Evolutionary conservation across 2,888 invertebrate genomes (phyloP).

Genomic region (Tholera decimalis): DNA sequence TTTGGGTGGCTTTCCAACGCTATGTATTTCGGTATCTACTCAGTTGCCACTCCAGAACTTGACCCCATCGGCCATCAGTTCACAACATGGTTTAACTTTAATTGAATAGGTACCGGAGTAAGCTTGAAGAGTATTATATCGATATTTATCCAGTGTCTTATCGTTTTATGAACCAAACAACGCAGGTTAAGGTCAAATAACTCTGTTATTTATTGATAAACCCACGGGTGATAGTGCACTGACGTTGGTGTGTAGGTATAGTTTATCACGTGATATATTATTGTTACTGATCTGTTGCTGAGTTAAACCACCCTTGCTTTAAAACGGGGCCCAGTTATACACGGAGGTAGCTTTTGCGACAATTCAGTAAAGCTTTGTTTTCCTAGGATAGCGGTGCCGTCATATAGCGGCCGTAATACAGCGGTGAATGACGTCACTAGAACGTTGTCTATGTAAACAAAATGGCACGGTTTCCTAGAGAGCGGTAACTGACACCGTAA

Average conservation of each 20-base stretch:
- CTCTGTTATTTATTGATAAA: conserved; percentile 32
- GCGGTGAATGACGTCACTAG: too few species aligned
- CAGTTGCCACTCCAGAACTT: too few species aligned
- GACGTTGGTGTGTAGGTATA: conserved; percentile 1
- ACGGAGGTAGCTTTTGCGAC: neutral
- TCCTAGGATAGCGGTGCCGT: too few species aligned
- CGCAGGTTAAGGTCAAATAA: conserved; percentile 40
- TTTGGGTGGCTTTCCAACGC: too few species aligned
- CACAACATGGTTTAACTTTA: neutral
- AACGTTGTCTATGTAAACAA: too few species aligned
- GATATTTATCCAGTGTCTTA: conserved; percentile 10
- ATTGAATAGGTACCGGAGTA: neutral
- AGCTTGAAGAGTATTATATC: neutral
- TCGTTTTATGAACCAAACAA: conserved; percentile 12
- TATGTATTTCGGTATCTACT: too few species aligned
- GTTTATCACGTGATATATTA: neutral
- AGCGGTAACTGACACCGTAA: too few species aligned
- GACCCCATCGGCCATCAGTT: neutral
- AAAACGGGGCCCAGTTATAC: neutral
- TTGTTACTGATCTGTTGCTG: conserved; percentile 5
- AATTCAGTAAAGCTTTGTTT: too few species aligned
- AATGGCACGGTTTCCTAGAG: too few species aligned
- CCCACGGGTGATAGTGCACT: conserved; percentile 15
- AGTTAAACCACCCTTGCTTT: neutral
- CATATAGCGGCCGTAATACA: too few species aligned